Evolutionary conservation across 2,797 vertebrate genomes (phyloP), one percentile per base, ranked within the genome.

Genomic region (Protosalanx chinensis): DNA sequence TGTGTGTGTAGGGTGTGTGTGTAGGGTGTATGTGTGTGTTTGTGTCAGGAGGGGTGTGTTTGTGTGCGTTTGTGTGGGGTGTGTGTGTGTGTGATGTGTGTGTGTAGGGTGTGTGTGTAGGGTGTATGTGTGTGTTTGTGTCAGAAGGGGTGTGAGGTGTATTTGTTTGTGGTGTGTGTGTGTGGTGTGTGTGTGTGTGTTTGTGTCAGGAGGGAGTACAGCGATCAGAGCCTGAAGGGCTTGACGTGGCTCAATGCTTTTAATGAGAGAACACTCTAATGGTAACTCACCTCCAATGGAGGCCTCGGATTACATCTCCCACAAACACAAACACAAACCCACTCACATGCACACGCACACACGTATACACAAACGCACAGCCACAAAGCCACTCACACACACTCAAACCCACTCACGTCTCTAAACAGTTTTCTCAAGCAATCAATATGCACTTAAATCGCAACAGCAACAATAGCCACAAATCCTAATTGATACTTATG

Each of bases 211-310:
- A 32, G 18, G 37, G 49, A 72, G 41, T 68, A 32, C 59, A 76
- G 68, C 16, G 13, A 76, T 84, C 65, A 72, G 49, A 72, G 64
- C n/a, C 32, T 2, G 18, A 4, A 13, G 41, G 23, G 15, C 15
- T 0, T 53, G 16, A 7, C 4, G 16, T 53, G 23, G 49, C 64
- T 65, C n/a, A 46, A 23, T 35, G n/a, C n/a, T 18, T 46, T 13
- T 46, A 64, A 46, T 41, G 35, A 64, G 35, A 41, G 33, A 64
- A 20, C 10, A 10, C 57, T 53, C 49, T 59, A 2, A n/a, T 23
- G 57, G 57, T 59, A 23, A 59, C 8, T 10, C 20, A 59, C n/a
- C 18, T 41, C 37, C 37, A 41, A 53, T 5, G 2, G 49, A 16
- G 49, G 7, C 49, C 49, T 53, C 18, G 49, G 49, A 53, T 53